phyloP scores from a whole-genome alignment of 2,797 vertebrate species.

The Synaphobranchus kaupii region DNA sequence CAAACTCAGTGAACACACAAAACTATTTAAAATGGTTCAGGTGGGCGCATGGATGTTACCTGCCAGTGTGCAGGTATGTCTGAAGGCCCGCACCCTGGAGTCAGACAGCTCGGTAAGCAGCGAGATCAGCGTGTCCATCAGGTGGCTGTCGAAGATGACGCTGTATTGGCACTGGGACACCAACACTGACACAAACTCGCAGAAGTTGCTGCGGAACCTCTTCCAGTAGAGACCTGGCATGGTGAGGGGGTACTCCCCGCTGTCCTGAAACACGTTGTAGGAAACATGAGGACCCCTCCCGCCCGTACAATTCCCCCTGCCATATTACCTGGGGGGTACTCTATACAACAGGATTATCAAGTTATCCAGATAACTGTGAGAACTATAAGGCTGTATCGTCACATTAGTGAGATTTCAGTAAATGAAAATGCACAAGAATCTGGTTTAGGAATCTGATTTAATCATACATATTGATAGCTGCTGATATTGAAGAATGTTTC shows the following conservation, averaged over 20 bases:
- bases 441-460: too few relatives aligned
- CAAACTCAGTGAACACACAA: neutral
- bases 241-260: constrained; percentile 82
- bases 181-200: constrained; percentile 86
- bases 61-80: constrained; percentile 90
- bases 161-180: constrained; percentile 84
- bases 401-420: too few relatives aligned
- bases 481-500: too few relatives aligned
- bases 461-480: too few relatives aligned
- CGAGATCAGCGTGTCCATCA: constrained; percentile 84
- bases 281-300: neutral
- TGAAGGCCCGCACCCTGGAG: constrained; percentile 84
- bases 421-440: too few relatives aligned
- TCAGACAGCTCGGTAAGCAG: constrained; percentile 84
- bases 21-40: neutral
- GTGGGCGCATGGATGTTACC: constrained; percentile 63
- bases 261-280: constrained; percentile 66
- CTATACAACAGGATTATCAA: too few relatives aligned
- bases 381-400: too few relatives aligned
- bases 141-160: constrained; percentile 83
- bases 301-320: too few relatives aligned
- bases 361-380: too few relatives aligned
- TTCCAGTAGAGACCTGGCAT: constrained; percentile 83
- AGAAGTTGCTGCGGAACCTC: constrained; percentile 87
- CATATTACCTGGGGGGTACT: too few relatives aligned